Base-by-base conservation (phyloP, 2,888 invertebrate genomes). In the Drosophila suboccidentalis region DNA sequence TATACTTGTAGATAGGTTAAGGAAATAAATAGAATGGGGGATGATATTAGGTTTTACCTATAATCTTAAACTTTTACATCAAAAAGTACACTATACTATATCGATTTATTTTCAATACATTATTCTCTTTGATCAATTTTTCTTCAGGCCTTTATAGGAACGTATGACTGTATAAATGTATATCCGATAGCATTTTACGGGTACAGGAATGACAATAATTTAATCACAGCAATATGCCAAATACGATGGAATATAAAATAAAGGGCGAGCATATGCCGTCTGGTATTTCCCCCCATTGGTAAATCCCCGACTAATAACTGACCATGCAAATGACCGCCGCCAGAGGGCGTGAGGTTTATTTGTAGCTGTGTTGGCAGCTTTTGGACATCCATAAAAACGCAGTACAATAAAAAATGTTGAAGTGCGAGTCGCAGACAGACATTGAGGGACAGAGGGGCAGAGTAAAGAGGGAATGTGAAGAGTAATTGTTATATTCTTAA, bases 401-500 rank as follows among this genome's bases (percentile, higher is more conserved):
- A 66, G 54, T 39, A 55, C 63, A 58, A 71, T 78, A 88, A 80
- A 80, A 53, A 65, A 73, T 80, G 62, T 71, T 78, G 66, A 39
- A 61, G 39, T 47, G 36, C 11, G 49, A 49, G 44, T 36, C 17
- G 36, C n/a, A 17, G 22, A 17, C 57, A 26, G 59, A 58, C 44
- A 13, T 5, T 6, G 26, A 26, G 26, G 26, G 36, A 4, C 11
- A n/a, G 13, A 36, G 11, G 11, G 13, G 36, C 10, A 41, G 1
- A 3, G 44, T 22, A 19, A 26, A 19, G 38, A 8, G 54, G 17
- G 39, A 43, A 9, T 11, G 34, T 5, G 26, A 26, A 78, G 61
- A 69, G 66, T 75, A 75, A 90, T 90, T 89, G 80, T 87, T 88
- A 88, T 86, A 86, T 83, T 76, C 83, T 90, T 88, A 83, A 87